These are phyloP conservation scores for Sarcoramphus papa DNA, from an alignment of 2,797 vertebrate genomes.

Conservation along the genomic window DNA sequence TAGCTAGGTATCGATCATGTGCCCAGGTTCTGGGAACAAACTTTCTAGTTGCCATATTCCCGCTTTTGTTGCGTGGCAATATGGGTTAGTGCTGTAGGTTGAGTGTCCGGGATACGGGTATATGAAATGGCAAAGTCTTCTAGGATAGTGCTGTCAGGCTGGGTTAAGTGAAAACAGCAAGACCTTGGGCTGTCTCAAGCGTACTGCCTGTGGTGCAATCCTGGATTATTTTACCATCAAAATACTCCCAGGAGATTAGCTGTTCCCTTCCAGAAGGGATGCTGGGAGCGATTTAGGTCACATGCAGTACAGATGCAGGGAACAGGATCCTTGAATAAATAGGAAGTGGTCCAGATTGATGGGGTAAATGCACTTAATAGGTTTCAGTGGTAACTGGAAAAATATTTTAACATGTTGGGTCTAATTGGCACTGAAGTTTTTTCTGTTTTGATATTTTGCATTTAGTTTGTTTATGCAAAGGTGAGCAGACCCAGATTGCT, in stretches of 20 bases:
- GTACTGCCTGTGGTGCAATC: not conserved
- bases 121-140: not conserved
- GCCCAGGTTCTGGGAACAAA: not conserved
- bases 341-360: not conserved
- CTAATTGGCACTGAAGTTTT: not conserved
- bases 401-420: not conserved
- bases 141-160: not conserved
- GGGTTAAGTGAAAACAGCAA: not conserved
- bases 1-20: rapidly evolving
- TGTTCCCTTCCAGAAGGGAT: constrained; percentile 31
- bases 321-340: not conserved
- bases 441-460: not conserved
- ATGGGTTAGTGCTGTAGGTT: not conserved
- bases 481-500: not conserved
- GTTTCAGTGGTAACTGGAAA: not conserved
- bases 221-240: constrained; percentile 38
- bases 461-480: not conserved
- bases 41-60: not conserved
- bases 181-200: not conserved
- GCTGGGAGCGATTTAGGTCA: not conserved
- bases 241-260: constrained; percentile 42
- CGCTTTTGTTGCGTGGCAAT: rapidly evolving
- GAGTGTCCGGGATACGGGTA: not conserved
- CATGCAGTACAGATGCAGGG: not conserved
- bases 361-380: not conserved